Percentiles rank a stretch among this genome's conserved stretches.
Evolutionary conservation across 2,888 invertebrate genomes (phyloP).

Genomic region (Ormyrus pomaceus): DNA sequence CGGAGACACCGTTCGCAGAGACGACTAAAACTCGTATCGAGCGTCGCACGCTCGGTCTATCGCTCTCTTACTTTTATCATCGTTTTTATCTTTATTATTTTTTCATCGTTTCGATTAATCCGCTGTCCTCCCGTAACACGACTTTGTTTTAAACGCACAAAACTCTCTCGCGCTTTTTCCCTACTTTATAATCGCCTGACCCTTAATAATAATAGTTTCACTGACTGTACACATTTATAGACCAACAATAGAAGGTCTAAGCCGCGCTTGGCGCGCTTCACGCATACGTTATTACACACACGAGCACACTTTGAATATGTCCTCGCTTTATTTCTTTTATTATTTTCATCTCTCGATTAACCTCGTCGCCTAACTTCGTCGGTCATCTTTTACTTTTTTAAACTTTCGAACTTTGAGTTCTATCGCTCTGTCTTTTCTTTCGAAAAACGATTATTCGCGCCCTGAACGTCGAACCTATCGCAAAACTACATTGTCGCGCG

Average conservation of each 20-base stretch:
- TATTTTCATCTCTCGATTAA: conserved; percentile 39
- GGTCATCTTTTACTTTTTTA: conserved; percentile 52
- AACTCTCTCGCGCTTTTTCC: conserved; percentile 51
- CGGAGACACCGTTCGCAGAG: conserved; percentile 67
- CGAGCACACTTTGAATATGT: conserved; percentile 58
- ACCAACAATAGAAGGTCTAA: conserved; percentile 75
- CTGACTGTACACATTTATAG: conserved; percentile 76
- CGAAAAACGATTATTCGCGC: conserved; percentile 58
- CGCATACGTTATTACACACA: conserved; percentile 63
- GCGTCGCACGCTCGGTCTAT: conserved; percentile 55
- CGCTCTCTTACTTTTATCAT: conserved; percentile 46
- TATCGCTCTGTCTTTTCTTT: conserved; percentile 42
- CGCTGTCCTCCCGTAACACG: conserved; percentile 49
- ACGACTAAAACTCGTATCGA: conserved; percentile 64
- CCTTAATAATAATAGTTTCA: conserved; percentile 76
- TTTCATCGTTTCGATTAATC: conserved; percentile 51
- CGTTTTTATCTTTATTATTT: conserved; percentile 42
- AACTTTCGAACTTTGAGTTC: conserved; percentile 57
- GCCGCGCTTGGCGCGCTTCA: conserved; percentile 70
- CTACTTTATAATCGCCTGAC: conserved; percentile 66
- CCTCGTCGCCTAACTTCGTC: conserved; percentile 45
- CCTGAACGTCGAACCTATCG: conserved; percentile 59
- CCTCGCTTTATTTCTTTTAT: conserved; percentile 51
- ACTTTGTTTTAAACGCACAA: conserved; percentile 54
- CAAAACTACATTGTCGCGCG: conserved; percentile 56